Evolutionary conservation across 2,888 invertebrate species (phyloP).

Genomic region (Eucriotettix oculatus): DNA sequence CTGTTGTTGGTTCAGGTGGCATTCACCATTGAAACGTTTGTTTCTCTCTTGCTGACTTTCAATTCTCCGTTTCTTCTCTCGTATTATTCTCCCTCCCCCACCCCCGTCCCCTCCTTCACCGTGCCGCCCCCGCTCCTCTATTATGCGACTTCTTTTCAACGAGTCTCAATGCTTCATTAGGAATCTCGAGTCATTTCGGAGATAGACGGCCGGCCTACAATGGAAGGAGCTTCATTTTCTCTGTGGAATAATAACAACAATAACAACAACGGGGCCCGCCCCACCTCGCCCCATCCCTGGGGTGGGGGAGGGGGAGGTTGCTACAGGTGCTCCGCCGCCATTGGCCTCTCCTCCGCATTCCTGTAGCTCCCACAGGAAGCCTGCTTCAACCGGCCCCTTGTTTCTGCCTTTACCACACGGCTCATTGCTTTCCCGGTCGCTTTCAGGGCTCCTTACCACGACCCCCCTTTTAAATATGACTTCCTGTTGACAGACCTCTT

Average conservation of each 20-base stretch:
- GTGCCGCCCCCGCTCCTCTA: not conserved
- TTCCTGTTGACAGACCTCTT: no score
- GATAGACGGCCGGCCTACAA: constrained; percentile 4
- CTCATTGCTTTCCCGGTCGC: no score
- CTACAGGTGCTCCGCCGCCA: not conserved
- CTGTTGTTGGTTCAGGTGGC: constrained; percentile 9
- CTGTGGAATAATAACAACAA: constrained; percentile 9
- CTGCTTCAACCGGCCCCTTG: no score
- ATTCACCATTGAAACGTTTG: constrained; percentile 7
- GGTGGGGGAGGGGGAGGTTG: not conserved
- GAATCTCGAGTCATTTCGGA: constrained; percentile 13
- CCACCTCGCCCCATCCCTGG: not conserved
- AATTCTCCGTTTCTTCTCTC: constrained; percentile 1
- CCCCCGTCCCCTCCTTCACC: not conserved
- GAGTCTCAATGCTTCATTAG: constrained; percentile 13
- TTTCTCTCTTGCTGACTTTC: constrained; percentile 9
- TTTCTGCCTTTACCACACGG: no score
- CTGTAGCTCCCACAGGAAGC: no score
- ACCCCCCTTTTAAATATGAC: no score
- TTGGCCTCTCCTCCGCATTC: not conserved
- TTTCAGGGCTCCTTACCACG: no score
- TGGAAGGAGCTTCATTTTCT: constrained; percentile 8
- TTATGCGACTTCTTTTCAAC: constrained; percentile 3
- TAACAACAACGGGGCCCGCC: constrained; percentile 3
- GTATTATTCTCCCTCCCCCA: not conserved